A percentile compares a stretch with the other conserved stretches of the same genome.
These are phyloP conservation scores for Sesamia nonagrioides DNA, from an alignment of 1,140 invertebrate genomes.

Conservation along the genomic window DNA sequence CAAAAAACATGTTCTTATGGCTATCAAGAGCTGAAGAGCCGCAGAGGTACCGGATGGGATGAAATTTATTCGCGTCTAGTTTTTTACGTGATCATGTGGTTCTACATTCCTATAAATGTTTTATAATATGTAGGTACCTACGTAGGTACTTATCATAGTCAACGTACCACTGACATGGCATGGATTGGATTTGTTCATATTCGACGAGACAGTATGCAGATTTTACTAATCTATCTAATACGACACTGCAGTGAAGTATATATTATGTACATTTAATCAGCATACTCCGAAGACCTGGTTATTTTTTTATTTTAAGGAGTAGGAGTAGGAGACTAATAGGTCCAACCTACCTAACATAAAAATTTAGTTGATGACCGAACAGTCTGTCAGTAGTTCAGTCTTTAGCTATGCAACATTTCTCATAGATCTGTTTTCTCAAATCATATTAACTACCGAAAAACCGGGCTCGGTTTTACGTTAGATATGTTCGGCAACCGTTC, in stretches of 20 bases:
- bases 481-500: too few species aligned
- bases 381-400: too few species aligned
- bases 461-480: too few species aligned
- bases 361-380: too few species aligned
- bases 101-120: slow-evolving; percentile 81
- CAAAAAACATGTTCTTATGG: slow-evolving; percentile 85
- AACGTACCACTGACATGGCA: background rate
- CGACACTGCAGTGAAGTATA: background rate
- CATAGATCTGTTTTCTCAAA: too few species aligned
- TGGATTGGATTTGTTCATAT: slow-evolving; percentile 7
- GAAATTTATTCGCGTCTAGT: slow-evolving; percentile 85
- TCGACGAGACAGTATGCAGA: background rate
- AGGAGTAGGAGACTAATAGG: too few species aligned
- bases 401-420: too few species aligned
- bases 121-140: slow-evolving; percentile 58
- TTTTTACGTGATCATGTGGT: slow-evolving; percentile 77
- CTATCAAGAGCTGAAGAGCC: slow-evolving; percentile 83
- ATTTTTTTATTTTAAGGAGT: too few species aligned
- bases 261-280: background rate
- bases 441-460: too few species aligned
- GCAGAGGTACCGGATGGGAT: slow-evolving; percentile 85
- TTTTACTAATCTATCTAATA: background rate
- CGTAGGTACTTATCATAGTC: slow-evolving; percentile 17
- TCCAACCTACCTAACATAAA: too few species aligned
- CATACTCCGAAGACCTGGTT: background rate